These are phyloP conservation scores for Eueremaeus valkanovi DNA, from an alignment of 2,888 invertebrate genomes.

Conservation along the genomic window DNA sequence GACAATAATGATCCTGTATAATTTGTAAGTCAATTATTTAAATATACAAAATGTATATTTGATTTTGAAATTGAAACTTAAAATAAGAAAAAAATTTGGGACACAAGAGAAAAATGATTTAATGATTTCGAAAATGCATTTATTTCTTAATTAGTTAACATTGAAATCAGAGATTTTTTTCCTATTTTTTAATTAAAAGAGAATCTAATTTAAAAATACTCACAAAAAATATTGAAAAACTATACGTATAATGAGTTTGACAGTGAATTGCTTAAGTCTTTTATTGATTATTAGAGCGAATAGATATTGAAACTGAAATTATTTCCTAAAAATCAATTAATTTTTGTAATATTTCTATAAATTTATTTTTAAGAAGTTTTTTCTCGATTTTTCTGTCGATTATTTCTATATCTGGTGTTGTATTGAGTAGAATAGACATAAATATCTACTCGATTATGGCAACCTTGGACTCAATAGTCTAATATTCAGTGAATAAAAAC, in stretches of 20 bases:
- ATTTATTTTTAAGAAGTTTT: not conserved
- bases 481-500: not conserved
- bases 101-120: not conserved
- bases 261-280: constrained; percentile 27
- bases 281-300: not conserved
- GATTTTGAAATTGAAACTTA: not conserved
- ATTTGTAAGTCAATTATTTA: not conserved
- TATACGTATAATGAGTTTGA: not conserved
- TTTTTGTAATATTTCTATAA: not conserved
- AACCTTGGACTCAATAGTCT: constrained; percentile 17
- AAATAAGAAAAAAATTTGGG: not conserved
- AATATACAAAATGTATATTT: too few relatives aligned
- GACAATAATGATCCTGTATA: too few relatives aligned
- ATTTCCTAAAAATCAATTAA: not conserved
- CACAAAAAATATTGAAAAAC: not conserved
- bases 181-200: not conserved
- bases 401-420: not conserved
- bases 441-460: not conserved
- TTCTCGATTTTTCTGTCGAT: not conserved
- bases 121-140: not conserved
- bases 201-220: not conserved
- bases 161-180: not conserved
- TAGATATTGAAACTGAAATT: not conserved
- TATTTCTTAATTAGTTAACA: not conserved
- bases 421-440: not conserved